Percentiles rank a stretch among this genome's conserved stretches.
phyloP scores from a whole-genome alignment of 2,113 vertebrate species.

The Mesocricetus auratus region DNA sequence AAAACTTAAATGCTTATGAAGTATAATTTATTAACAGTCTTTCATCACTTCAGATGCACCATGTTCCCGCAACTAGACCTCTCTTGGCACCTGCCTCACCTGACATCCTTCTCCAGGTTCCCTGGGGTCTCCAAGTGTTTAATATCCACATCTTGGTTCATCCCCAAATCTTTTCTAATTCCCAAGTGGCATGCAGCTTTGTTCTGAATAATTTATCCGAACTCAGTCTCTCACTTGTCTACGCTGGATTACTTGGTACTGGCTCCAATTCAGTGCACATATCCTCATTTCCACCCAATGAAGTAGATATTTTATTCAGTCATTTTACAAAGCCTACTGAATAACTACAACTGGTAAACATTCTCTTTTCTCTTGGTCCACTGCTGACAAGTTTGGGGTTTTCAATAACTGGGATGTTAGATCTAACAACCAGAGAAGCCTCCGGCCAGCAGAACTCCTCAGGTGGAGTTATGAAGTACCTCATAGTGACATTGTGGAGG shows the following conservation, averaged over 20 bases:
- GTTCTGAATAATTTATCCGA: slow-evolving; percentile 2
- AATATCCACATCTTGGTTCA: not conserved
- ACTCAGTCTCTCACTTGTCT: not conserved
- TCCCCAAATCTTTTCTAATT: not conserved
- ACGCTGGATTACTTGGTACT: not conserved
- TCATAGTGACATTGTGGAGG: not conserved
- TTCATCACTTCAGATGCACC: not conserved
- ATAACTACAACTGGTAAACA: not conserved
- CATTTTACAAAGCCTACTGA: slow-evolving; percentile 19
- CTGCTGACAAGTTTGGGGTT: not conserved
- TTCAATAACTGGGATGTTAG: not conserved
- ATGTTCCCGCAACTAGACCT: not conserved
- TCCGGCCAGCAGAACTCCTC: not conserved
- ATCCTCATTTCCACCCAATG: not conserved
- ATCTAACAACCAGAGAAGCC: not conserved
- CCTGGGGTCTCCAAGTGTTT: not conserved
- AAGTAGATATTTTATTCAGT: not conserved
- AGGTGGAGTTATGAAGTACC: not conserved
- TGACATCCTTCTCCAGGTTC: not conserved
- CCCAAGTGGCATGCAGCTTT: not conserved
- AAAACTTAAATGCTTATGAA: not conserved
- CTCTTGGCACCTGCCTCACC: not conserved
- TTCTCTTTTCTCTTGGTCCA: not conserved
- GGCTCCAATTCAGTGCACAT: not conserved
- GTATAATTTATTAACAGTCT: not conserved